A percentile compares a stretch with the other conserved stretches of the same genome.
Evolutionary conservation across 2,888 invertebrate species (phyloP).

Genomic region (Ophion obscuratus): DNA sequence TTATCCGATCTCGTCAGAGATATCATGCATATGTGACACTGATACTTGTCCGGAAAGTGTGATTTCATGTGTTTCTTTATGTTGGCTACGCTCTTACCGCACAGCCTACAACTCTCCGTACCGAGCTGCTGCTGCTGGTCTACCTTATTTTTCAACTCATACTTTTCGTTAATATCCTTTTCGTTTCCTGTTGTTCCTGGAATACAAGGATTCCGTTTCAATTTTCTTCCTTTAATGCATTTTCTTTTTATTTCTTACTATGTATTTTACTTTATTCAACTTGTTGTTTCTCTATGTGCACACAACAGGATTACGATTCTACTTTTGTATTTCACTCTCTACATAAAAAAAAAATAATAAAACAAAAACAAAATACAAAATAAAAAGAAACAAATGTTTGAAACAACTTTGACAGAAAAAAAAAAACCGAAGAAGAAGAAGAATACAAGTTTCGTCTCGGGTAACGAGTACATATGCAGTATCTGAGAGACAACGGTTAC

Average conservation of each 20-base stretch:
- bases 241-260: conserved; percentile 48
- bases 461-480: not conserved
- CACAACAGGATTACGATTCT: conserved; percentile 55
- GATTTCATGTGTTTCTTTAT: conserved; percentile 84
- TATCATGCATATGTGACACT: conserved; percentile 84
- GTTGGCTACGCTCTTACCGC: conserved; percentile 84
- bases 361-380: conserved; percentile 36
- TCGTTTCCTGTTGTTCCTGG: conserved; percentile 83
- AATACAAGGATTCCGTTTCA: conserved; percentile 82
- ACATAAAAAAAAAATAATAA: conserved; percentile 34
- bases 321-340: conserved; percentile 56
- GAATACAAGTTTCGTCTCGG: not conserved
- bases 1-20: conserved; percentile 85
- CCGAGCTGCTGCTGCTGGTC: conserved; percentile 76
- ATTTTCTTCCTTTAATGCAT: conserved; percentile 62
- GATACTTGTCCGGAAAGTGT: conserved; percentile 83
- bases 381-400: conserved; percentile 21
- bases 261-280: conserved; percentile 35
- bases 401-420: conserved; percentile 3
- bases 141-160: conserved; percentile 80
- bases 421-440: not conserved
- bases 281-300: conserved; percentile 47
- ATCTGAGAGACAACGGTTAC: not conserved
- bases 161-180: conserved; percentile 81
- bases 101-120: conserved; percentile 82